Conservation (phyloP, 1,140 invertebrate genomes). For the Ceratina calcarata region DNA sequence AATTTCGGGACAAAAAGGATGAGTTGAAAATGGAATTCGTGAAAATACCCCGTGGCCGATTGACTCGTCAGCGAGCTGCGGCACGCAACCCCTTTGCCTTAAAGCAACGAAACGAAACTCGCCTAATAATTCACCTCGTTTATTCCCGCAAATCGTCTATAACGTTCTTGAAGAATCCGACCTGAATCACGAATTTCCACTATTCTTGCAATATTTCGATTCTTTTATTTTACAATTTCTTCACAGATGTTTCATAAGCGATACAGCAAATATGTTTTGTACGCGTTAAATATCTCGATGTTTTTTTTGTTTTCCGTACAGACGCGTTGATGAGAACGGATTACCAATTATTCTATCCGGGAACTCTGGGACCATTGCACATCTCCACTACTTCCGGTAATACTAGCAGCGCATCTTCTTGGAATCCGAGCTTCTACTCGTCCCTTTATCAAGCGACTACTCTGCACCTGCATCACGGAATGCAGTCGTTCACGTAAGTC, state of each 20-base stretch:
- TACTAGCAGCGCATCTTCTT: slow-evolving; percentile 68
- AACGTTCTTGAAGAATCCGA: not conserved
- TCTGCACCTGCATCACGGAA: slow-evolving; percentile 74
- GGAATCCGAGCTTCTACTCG: slow-evolving; percentile 78
- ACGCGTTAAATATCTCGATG: too few species aligned
- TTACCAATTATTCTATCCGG: slow-evolving; percentile 78
- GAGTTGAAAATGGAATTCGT: slow-evolving; percentile 14
- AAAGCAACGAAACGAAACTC: slow-evolving; percentile 41
- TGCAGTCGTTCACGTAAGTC: slow-evolving; percentile 72
- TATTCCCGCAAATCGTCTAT: slow-evolving; percentile 23
- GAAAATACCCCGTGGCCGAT: slow-evolving; percentile 57
- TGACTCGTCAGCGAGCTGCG: slow-evolving; percentile 64
- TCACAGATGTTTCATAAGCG: too few species aligned
- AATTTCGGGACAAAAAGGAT: not conserved
- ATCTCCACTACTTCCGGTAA: slow-evolving; percentile 72
- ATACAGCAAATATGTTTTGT: not conserved
- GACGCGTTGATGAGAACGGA: slow-evolving; percentile 77
- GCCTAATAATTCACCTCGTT: slow-evolving; percentile 49
- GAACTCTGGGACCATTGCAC: slow-evolving; percentile 74
- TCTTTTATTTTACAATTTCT: not conserved
- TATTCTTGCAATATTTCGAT: not conserved
- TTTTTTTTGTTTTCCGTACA: slow-evolving; percentile 33
- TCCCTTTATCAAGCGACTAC: slow-evolving; percentile 77
- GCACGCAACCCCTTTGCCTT: slow-evolving; percentile 49
- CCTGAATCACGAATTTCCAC: too few species aligned